phyloP scores from a whole-genome alignment of 1,140 invertebrate species.

The Stegodyphus dumicola region DNA sequence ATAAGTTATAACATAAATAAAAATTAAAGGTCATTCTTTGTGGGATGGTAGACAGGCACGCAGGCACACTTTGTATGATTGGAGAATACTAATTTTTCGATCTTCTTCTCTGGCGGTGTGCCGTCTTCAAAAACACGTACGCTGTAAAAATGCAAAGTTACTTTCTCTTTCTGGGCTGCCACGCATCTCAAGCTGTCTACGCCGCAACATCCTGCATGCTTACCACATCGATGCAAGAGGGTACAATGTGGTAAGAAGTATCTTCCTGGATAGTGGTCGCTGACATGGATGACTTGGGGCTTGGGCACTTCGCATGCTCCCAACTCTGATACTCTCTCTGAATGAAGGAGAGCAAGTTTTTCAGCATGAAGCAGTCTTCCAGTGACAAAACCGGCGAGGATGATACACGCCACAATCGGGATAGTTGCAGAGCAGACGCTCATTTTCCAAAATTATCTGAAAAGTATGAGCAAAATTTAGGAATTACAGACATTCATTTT shows the following conservation, averaged over 20 bases:
- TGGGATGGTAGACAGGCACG: background rate
- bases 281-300: slow-evolving; percentile 55
- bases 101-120: slow-evolving; percentile 22
- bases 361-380: too few species aligned
- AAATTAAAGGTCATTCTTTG: slow-evolving; percentile 9
- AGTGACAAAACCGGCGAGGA: too few species aligned
- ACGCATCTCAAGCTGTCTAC: slow-evolving; percentile 48
- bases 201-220: slow-evolving; percentile 60
- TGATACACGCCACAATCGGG: too few species aligned
- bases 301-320: slow-evolving; percentile 56
- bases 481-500: too few species aligned
- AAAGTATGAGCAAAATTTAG: too few species aligned
- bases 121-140: slow-evolving; percentile 1
- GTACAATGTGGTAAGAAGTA: slow-evolving; percentile 62
- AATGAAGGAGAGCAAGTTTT: slow-evolving; percentile 60
- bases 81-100: slow-evolving; percentile 60
- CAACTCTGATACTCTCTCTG: slow-evolving; percentile 39
- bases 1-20: too few species aligned
- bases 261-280: slow-evolving; percentile 58
- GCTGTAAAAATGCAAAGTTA: slow-evolving; percentile 57
- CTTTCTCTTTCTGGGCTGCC: slow-evolving; percentile 44
- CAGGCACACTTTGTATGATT: slow-evolving; percentile 63
- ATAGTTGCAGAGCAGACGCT: too few species aligned
- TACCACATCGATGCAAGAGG: slow-evolving; percentile 61
- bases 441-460: too few species aligned